A percentile compares a stretch with the other conserved stretches of the same genome.
Evolutionary conservation across 2,797 vertebrate species (phyloP).

Genomic region (Vultur gryphus): DNA sequence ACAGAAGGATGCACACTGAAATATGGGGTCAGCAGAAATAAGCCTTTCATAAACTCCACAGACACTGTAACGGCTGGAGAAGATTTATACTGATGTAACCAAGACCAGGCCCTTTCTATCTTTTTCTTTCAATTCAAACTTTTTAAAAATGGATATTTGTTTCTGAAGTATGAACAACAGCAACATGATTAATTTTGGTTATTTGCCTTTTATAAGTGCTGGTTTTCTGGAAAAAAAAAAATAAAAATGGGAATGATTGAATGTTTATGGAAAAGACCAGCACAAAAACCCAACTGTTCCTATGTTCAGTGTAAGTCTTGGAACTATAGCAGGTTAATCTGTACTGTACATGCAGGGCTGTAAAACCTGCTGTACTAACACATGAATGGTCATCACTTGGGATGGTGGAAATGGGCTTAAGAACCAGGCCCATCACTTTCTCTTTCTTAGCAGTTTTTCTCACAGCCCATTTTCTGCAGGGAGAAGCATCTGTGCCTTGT

Average conservation of each 20-base stretch:
- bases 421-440: background rate
- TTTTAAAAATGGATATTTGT: background rate
- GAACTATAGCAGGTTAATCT: background rate
- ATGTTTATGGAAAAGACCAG: background rate
- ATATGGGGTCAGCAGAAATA: background rate
- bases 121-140: background rate
- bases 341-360: accelerated
- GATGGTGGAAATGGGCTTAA: background rate
- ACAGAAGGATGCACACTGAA: background rate
- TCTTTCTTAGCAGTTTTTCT: background rate
- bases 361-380: background rate
- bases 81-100: background rate
- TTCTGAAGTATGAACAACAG: background rate
- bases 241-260: background rate
- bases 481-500: background rate
- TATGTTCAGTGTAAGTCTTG: background rate
- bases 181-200: background rate
- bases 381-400: background rate
- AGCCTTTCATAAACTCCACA: background rate
- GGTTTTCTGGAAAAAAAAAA: background rate
- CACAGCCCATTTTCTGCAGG: background rate
- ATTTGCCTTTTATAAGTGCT: background rate
- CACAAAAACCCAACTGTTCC: background rate
- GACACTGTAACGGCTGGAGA: background rate
- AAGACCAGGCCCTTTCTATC: background rate